phyloP scores from a whole-genome alignment of 2,888 invertebrate genomes.

The Anoncus sp. region DNA sequence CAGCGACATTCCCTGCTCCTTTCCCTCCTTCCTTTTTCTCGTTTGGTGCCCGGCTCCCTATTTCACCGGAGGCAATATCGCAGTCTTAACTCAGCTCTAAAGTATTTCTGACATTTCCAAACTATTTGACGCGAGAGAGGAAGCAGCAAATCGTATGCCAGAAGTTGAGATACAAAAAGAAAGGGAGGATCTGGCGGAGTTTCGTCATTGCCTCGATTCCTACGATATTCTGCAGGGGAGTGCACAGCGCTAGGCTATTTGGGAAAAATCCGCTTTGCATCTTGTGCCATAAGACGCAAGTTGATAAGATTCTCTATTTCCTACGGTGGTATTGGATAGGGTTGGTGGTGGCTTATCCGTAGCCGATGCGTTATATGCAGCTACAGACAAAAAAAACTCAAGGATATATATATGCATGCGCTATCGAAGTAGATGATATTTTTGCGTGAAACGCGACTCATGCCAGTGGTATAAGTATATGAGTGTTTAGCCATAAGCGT shows the following conservation, averaged over 20 bases:
- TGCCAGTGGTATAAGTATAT: constrained; percentile 14
- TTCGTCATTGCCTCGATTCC: constrained; percentile 28
- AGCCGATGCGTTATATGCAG: not conserved
- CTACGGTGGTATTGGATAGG: not conserved
- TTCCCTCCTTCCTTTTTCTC: constrained; percentile 4
- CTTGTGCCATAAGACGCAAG: constrained; percentile 11
- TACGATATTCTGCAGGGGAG: constrained; percentile 11
- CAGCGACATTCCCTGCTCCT: constrained; percentile 8
- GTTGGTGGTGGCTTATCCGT: constrained; percentile 7
- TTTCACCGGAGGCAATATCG: constrained; percentile 71
- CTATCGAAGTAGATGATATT: constrained; percentile 32
- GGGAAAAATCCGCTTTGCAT: constrained; percentile 2
- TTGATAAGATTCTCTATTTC: constrained; percentile 6
- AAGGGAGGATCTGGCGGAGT: constrained; percentile 39
- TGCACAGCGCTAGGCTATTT: constrained; percentile 10
- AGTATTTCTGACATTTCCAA: constrained; percentile 74
- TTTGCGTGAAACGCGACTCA: constrained; percentile 13
- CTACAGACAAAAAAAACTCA: not conserved
- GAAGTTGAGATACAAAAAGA: constrained; percentile 20
- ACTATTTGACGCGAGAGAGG: constrained; percentile 68
- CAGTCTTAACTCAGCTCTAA: constrained; percentile 62
- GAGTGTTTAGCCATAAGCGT: constrained; percentile 15
- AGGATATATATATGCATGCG: not conserved
- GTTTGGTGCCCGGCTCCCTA: not conserved
- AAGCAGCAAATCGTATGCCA: constrained; percentile 5